Base-by-base conservation (phyloP, 2,888 invertebrate genomes). In the Pheosia tremula region DNA sequence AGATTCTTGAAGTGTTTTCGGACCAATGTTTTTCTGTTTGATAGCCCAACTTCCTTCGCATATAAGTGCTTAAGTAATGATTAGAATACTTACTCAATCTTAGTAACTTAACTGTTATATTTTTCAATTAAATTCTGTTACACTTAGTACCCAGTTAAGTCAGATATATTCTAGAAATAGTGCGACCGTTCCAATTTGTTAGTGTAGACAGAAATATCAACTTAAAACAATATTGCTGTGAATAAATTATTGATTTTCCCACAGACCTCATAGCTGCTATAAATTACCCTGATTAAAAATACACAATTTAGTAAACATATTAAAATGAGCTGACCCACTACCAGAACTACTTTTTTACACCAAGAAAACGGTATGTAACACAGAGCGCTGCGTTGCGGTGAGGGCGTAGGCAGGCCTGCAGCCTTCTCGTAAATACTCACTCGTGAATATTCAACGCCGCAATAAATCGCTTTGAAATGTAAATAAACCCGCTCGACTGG, bases 391-490 rank as follows among this genome's bases (percentile, higher is more conserved):
- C 53, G 53, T 24, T 13, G 36, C 55, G 55, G 41, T 41, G 5
- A 39, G 56, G 41, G 41, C 41, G 41, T 7, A 39, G 56, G 41
- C 56, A 56, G 56, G n/a, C 9, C 39, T 11, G 24, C 50, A 38
- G 38, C n/a, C 39, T 38, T 3, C 39, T 56, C 56, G 56, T 41
- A 41, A 56, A 38, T 54, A 11, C 37, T 24, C 54, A n/a, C 54
- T 38, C 37, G 38, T 54, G 54, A 54, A 56, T 56, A 60, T 56
- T 60, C 38, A 56, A 60, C 60, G 41, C 43, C 10, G 49, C 56
- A 10, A 56, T 60, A 43, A 56, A 60, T 60, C 37, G 55, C n/a
- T 50, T 50, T 56, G 43, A 45, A 56, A 59, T 59, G 58, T 59
- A 56, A 56, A 41, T 56, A 56, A 56, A 24, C 13, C 41, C 13